Evolutionary conservation across 2,113 vertebrate genomes (phyloP).

Genomic region (Corydoras sp.): DNA sequence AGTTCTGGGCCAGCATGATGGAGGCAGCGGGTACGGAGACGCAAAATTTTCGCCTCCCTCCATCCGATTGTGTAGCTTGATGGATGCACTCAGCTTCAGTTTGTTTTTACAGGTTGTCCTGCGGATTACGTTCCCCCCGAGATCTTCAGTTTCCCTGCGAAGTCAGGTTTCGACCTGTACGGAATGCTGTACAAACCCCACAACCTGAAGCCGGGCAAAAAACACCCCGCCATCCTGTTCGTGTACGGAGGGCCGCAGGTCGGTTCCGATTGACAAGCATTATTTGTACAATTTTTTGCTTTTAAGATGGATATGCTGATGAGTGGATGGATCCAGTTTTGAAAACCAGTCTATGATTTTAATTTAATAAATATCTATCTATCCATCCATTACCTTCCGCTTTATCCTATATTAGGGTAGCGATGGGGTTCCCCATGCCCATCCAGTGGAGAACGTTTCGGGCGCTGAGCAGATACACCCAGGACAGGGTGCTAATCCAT

Average conservation of each 20-base stretch:
- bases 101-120: conserved; percentile 74
- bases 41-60: too few species aligned
- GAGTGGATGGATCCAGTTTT: background rate
- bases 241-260: conserved; percentile 97
- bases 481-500: too few species aligned
- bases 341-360: too few species aligned
- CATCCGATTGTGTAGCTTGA: too few species aligned
- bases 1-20: conserved; percentile 98
- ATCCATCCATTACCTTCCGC: too few species aligned
- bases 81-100: background rate
- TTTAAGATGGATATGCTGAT: too few species aligned
- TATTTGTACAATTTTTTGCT: background rate
- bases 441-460: too few species aligned
- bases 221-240: conserved; percentile 91
- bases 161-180: conserved; percentile 81
- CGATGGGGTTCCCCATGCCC: too few species aligned
- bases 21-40: conserved; percentile 80
- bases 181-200: conserved; percentile 97
- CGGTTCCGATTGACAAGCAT: conserved; percentile 10
- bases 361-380: too few species aligned
- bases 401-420: too few species aligned
- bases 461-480: too few species aligned
- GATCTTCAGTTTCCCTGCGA: conserved; percentile 87
- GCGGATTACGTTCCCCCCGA: conserved; percentile 89
- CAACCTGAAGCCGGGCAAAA: conserved; percentile 79